Evolutionary conservation across 2,797 vertebrate species (phyloP), one percentile per base, ranked within the genome.

Genomic region (Argentina silus): DNA sequence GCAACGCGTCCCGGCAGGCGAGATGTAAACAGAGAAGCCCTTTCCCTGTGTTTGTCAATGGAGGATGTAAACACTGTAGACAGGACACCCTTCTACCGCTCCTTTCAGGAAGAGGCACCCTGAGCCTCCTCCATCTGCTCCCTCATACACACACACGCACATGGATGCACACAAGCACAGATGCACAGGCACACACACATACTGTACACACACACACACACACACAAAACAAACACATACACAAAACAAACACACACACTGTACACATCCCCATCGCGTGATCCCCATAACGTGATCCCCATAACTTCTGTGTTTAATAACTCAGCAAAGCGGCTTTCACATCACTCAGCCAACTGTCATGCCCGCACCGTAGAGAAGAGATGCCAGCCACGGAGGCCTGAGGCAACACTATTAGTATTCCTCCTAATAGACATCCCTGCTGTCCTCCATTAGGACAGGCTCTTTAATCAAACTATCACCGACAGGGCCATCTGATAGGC

Each of bases 401-500:
- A 7, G 70, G 66, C 72, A 74, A 36, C 76, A 81, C 48, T 6
- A 42, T 62, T 85, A 72, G 84, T 77, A 86, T 88, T 85, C 86
- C 1, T 66, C 47, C 69, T 79, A 3, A 8, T 68, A 7, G 2
- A 48, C 56, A 62, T 59, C 76, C 74, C 81, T 74, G 70, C 84
- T 73, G 77, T 81, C 87, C 81, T 86, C 81, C 73, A 85, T 89
- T 88, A 86, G 50, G 68, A 43, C 7, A 10, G 76, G 78, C 72
- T 81, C 77, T 83, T 86, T 83, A 85, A 91, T 92, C 82, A 88
- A 85, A 83, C 80, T 79, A 85, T 80, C 84, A 72, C 75, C 21
- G 65, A 82, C 80, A 77, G 68, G 45, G 56, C 79, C 84, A 79
- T 88, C 83, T 87, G 86, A 86, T 78, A 82, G 86, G 45, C 67